Evolutionary conservation across 2,113 vertebrate species (phyloP).

Genomic region (Halichoerus grypus): DNA sequence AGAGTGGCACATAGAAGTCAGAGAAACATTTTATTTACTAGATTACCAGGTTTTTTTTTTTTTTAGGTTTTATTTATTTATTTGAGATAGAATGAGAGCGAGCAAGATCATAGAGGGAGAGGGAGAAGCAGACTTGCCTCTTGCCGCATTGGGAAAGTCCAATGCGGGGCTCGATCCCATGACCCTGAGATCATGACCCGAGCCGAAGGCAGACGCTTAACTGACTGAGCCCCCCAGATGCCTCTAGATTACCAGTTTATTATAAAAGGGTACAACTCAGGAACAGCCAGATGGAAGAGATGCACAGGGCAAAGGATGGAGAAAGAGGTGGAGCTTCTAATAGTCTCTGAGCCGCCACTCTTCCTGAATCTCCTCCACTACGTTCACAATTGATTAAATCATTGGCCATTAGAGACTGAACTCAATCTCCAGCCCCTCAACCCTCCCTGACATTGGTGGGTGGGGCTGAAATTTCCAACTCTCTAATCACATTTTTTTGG

Average conservation of each 20-base stretch:
- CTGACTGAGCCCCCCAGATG: too few relatives aligned
- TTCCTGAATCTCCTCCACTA: background rate
- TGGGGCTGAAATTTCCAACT: background rate
- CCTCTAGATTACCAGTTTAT: background rate
- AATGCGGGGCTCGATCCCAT: too few relatives aligned
- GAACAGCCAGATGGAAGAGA: background rate
- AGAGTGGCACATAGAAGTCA: background rate
- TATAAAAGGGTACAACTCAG: background rate
- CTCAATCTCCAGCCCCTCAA: background rate
- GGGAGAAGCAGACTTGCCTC: too few relatives aligned
- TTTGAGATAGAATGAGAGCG: too few relatives aligned
- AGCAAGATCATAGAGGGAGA: too few relatives aligned
- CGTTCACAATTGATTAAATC: background rate
- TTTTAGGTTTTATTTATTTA: too few relatives aligned
- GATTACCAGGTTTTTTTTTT: background rate
- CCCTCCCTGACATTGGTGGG: accelerated
- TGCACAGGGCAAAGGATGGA: background rate
- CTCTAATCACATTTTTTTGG: too few relatives aligned
- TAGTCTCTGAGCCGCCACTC: accelerated
- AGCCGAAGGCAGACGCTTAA: too few relatives aligned
- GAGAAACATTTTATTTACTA: background rate
- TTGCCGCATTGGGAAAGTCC: too few relatives aligned
- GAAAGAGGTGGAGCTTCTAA: background rate
- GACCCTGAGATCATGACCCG: too few relatives aligned
- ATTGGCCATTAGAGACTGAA: background rate